A percentile compares a stretch with the other conserved stretches of the same genome.
phyloP scores from a whole-genome alignment of 2,113 vertebrate species.

The Sebastes fasciatus region DNA sequence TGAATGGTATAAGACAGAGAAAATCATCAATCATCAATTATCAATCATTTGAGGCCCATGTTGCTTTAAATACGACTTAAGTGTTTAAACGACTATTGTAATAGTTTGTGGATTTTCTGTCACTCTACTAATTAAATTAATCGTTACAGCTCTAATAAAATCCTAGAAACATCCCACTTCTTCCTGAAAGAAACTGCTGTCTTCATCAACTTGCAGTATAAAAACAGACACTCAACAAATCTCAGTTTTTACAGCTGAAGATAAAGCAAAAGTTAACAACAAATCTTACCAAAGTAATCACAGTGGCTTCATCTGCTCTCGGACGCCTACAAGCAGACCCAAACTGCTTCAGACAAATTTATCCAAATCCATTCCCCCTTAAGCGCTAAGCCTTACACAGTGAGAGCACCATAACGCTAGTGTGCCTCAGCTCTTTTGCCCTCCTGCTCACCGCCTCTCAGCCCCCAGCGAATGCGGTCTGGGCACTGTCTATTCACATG shows the following conservation, averaged over 20 bases:
- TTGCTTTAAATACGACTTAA: no score
- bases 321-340: neutral
- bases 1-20: neutral
- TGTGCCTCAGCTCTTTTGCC: slow-evolving; percentile 38
- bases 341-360: slow-evolving; percentile 20
- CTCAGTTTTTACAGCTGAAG: neutral
- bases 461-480: slow-evolving; percentile 38
- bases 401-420: neutral
- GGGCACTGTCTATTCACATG: slow-evolving; percentile 66
- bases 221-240: neutral
- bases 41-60: neutral
- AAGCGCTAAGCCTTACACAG: slow-evolving; percentile 5
- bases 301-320: slow-evolving; percentile 5
- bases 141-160: neutral
- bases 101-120: no score
- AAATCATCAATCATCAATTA: neutral
- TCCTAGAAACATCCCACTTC: neutral
- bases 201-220: neutral
- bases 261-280: neutral
- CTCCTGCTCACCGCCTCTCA: slow-evolving; percentile 44
- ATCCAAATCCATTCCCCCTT: slow-evolving; percentile 15
- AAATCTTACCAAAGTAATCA: slow-evolving; percentile 58
- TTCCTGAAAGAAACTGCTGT: neutral
- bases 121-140: neutral
- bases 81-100: no score